Percentiles rank a stretch among this genome's conserved stretches.
Evolutionary conservation across 2,113 vertebrate genomes (phyloP).

Genomic region (Rhagologus leucostigma): DNA sequence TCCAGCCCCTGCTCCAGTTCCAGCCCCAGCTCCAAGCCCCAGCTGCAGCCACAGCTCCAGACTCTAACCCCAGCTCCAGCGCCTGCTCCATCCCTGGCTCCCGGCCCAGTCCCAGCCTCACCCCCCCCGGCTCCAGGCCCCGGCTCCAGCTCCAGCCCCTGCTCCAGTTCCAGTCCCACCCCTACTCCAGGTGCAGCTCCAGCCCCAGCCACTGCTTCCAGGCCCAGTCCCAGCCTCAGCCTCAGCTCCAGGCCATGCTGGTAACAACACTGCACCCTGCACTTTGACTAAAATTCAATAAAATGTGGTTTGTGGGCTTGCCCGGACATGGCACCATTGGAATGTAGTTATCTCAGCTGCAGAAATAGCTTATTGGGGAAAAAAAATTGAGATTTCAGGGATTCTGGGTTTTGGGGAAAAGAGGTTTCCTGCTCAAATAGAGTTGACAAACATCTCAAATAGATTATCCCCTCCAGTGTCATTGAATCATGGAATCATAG

Average conservation of each 20-base stretch:
- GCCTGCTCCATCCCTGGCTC: not conserved
- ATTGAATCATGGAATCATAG: not conserved
- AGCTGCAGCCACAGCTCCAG: not conserved
- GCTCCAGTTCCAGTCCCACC: no score
- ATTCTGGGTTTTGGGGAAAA: not conserved
- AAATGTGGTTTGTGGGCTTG: not conserved
- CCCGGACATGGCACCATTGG: not conserved
- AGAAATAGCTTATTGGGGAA: accelerated
- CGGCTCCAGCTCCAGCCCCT: not conserved
- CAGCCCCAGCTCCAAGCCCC: not conserved
- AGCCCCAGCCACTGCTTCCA: not conserved
- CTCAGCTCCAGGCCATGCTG: not conserved
- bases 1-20: no score
- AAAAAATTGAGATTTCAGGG: no score
- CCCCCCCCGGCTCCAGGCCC: no score
- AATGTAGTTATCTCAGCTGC: not conserved
- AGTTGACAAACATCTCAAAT: not conserved
- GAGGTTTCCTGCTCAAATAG: not conserved
- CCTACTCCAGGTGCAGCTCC: not conserved
- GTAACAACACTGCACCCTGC: not conserved
- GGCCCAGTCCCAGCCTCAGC: no score
- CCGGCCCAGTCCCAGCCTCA: accelerated
- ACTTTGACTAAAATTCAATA: not conserved
- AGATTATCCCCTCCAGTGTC: not conserved
- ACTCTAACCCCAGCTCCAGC: not conserved